Base-by-base conservation (phyloP, 2,888 invertebrate species). In the Heterodera filipjevi region DNA sequence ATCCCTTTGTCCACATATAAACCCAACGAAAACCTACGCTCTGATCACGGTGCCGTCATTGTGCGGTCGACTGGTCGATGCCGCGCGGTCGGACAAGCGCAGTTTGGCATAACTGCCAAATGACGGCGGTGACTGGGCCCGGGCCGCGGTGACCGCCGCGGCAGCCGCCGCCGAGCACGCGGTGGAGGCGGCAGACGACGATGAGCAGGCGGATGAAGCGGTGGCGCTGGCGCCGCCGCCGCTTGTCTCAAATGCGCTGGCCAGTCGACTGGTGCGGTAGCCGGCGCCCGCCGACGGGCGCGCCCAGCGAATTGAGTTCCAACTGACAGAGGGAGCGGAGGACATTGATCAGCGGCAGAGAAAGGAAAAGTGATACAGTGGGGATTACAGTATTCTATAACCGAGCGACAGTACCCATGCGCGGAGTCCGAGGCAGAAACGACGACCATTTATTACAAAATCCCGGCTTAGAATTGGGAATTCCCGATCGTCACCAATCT, bases 301-400 rank as follows among this genome's bases (percentile, higher is more conserved):
- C 32, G 85, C 85, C 86, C 86, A 86, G 77, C 86, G 80, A 0
- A 85, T 84, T 14, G 86, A 86, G 46, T 85, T 85, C 86, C 86
- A 86, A 77, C 86, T 84, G 77, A 35, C 33, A 10, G 22, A 27
- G 64, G 2, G 12, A 19, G n/a, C n/a, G n/a, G n/a, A n/a, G n/a
- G n/a, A n/a, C n/a, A n/a, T n/a, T n/a, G n/a, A n/a, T n/a, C n/a
- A n/a, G n/a, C n/a, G n/a, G n/a, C n/a, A 64, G 5, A 22, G 16
- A 27, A 64, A 64, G 8, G 16, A 64, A 64, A 64, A 64, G 6
- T 22, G 19, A 27, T 10, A 64, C 30, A 14, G 30, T 33, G 32
- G n/a, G 33, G 32, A 71, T 32, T 33, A 64, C 6, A 16, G 10
- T 64, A 30, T 30, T n/a, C n/a, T n/a, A n/a, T n/a, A n/a, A n/a